Percentiles rank a stretch among this genome's conserved stretches.
Evolutionary conservation across 2,797 vertebrate genomes (phyloP).

Genomic region (Sciurus carolinensis): DNA sequence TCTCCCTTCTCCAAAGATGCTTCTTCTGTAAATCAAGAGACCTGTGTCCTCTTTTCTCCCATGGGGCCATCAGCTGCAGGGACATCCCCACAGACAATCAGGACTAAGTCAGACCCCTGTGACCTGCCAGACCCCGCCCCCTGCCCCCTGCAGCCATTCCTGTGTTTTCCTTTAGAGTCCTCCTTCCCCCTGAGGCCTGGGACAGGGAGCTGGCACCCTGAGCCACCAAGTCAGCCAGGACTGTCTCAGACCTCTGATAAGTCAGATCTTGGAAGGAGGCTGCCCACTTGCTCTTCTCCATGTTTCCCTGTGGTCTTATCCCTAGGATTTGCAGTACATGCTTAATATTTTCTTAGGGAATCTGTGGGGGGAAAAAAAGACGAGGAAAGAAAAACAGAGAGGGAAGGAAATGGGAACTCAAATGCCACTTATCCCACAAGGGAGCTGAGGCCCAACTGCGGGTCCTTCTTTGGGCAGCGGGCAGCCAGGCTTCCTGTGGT

Average conservation of each 20-base stretch:
- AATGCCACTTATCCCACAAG: neutral
- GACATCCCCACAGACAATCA: neutral
- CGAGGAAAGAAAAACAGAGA: neutral
- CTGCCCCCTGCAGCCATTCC: no score
- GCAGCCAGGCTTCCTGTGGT: conserved; percentile 46
- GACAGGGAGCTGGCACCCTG: neutral
- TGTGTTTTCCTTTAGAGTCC: neutral
- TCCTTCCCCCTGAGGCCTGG: neutral
- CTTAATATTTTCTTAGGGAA: conserved; percentile 52
- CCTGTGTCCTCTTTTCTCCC: neutral
- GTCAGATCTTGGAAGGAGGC: neutral
- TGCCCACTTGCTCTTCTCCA: neutral
- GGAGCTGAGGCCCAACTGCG: neutral
- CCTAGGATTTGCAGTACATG: neutral
- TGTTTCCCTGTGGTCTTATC: conserved; percentile 16
- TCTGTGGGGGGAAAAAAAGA: neutral
- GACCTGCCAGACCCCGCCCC: neutral
- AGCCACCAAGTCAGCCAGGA: neutral
- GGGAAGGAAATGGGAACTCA: conserved; percentile 22
- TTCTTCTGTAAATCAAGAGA: neutral
- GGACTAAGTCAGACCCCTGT: neutral
- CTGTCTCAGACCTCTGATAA: neutral
- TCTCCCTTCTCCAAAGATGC: neutral
- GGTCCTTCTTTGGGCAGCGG: neutral
- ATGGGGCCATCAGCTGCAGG: neutral